Conservation (phyloP, 64 coral and sea anemone genomes). For the Montipora foliosa region DNA sequence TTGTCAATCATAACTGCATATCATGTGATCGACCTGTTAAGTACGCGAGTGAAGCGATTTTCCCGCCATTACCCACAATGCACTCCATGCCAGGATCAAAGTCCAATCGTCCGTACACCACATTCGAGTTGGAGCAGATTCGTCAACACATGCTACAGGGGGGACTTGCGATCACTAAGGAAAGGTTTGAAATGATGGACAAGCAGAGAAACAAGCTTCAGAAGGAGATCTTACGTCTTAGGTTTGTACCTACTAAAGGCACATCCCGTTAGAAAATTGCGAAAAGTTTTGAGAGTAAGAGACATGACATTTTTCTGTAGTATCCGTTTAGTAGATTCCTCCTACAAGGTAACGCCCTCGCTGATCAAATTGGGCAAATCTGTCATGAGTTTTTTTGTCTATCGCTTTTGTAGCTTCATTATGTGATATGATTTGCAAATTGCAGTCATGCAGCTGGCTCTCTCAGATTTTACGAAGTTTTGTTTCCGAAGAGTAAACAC, state of each 20-base stretch:
- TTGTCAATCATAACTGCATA: constrained; percentile 82
- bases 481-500: too few species aligned
- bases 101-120: constrained; percentile 90
- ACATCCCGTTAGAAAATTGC: too few species aligned
- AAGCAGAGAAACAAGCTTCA: constrained; percentile 83
- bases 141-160: constrained; percentile 91
- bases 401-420: too few species aligned
- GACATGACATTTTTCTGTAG: too few species aligned
- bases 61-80: constrained; percentile 78
- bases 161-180: constrained; percentile 75
- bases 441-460: too few species aligned
- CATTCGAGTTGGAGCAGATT: constrained; percentile 93
- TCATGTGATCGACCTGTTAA: constrained; percentile 92
- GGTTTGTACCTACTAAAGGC: constrained; percentile 42
- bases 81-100: constrained; percentile 79
- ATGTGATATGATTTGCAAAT: too few species aligned
- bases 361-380: too few species aligned
- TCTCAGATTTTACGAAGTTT: neutral
- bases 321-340: too few species aligned
- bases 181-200: constrained; percentile 85
- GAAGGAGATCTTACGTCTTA: constrained; percentile 78
- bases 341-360: too few species aligned
- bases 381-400: too few species aligned
- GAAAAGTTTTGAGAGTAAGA: too few species aligned
- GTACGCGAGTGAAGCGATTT: constrained; percentile 53